Base-by-base conservation (phyloP, 2,888 invertebrate genomes). In the Papilio elwesi region DNA sequence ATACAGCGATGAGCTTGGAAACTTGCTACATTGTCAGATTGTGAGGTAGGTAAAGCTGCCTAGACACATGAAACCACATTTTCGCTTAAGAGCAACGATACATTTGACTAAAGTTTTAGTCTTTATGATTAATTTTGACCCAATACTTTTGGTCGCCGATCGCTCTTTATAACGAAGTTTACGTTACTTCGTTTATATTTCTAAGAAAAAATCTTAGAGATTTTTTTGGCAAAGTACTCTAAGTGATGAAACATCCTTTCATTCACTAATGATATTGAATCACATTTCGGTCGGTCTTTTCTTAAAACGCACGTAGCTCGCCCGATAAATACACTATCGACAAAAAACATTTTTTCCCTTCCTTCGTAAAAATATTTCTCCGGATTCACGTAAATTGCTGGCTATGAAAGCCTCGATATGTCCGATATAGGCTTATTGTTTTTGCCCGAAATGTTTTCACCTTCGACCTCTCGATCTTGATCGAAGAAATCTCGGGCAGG, bases 401-500 rank as follows among this genome's bases (percentile, higher is more conserved):
- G 75, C 75, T 76, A 78, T 78, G 74, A 75, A 78, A 75, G 75
- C 77, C 73, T 70, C 75, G 75, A 77, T 78, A 77, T 75, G 78
- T 79, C 78, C 75, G 71, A 75, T 73, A 77, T 75, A 74, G 76
- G 77, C 76, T 78, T 79, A 79, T 79, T 79, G 77, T 78, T 79
- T 77, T 76, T 76, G 69, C 74, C 66, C 47, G 51, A 68, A 75
- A 75, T 71, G 72, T 75, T 75, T 75, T 75, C 72, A 76, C 73
- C 70, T 73, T 65, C 71, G 49, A 62, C 70, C 66, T 74, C 49
- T 57, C 62, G 63, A 71, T 68, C 74, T 65, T 68, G 68, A 72
- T 65, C 68, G 57, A 69, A 69, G 53, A 73, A 69, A 75, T 74
- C 63, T 72, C 57, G 47, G 71, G 38, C 52, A 55, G 63, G 53